Evolutionary conservation across 2,797 vertebrate species (phyloP), one percentile per base, ranked within the genome.

Genomic region (Anabas testudineus): DNA sequence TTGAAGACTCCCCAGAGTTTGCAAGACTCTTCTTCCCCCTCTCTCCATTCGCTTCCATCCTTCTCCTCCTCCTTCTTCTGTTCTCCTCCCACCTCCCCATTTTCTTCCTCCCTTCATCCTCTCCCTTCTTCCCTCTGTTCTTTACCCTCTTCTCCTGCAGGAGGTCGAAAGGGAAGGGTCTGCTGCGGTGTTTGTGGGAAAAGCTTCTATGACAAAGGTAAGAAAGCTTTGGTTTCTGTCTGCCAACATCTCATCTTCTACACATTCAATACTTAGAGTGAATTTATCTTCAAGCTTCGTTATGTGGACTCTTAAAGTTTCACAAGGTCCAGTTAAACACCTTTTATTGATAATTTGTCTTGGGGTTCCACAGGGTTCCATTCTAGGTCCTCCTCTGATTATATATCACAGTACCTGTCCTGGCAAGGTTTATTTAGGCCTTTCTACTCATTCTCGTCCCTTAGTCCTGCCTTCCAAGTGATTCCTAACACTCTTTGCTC

Each of bases 171-270:
- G 84, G 96, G 96, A 28, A 92, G 97, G 2, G 97, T 99, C 63
- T 96, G 95, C 87, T 99, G 97, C 74, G 94, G 94, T 0, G 94
- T 95, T 0, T 99, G 97, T 12, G 95, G 96, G 71, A 99, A 99
- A 90, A 97, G 97, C 1, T 99, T 99, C 90, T 99, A 99, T 0
- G 97, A 99, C 83, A 98, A 97, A 90, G 97, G 97, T 84, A 58
- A 0, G 65, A 93, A 6, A 3, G 2, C n/a, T 3, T 42, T 19
- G 42, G 16, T 9, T 42, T 7, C 41, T 15, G 14, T 42, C 39
- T 18, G n/a, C n/a, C n/a, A n/a, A n/a, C n/a, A n/a, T 10, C 36
- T 8, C 36, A 12, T 12, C 39, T 18, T 18, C 36, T 1, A 37
- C 13, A 37, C 10, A 14, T 36, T 10, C 12, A 12, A 37, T 37